Conservation (phyloP, 2,888 invertebrate genomes). For the Hedya salicella region DNA sequence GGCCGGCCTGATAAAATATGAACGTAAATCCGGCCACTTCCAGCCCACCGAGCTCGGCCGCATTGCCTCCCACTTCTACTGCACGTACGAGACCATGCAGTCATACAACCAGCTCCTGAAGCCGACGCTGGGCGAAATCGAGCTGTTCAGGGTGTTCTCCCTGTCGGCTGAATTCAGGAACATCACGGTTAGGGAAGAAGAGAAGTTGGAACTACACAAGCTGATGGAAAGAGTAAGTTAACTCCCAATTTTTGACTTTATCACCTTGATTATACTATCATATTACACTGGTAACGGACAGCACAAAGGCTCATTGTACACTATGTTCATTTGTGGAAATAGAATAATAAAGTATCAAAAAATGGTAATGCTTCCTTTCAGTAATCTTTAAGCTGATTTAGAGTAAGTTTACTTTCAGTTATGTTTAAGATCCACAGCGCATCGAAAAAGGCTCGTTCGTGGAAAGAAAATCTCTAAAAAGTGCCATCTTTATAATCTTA, state of each 20-base stretch:
- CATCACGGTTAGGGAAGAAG: constrained; percentile 97
- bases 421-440: too few species aligned
- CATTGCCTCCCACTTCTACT: constrained; percentile 99
- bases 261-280: too few species aligned
- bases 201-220: constrained; percentile 98
- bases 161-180: constrained; percentile 98
- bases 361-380: too few species aligned
- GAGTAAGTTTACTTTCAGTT: too few species aligned
- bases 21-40: constrained; percentile 95
- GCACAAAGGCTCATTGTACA: too few species aligned
- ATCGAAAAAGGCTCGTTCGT: too few species aligned
- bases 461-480: too few species aligned
- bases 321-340: too few species aligned
- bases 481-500: too few species aligned
- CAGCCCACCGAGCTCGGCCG: constrained; percentile 97
- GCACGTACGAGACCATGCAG: constrained; percentile 98
- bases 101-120: constrained; percentile 98
- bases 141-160: constrained; percentile 98
- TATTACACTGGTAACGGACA: too few species aligned
- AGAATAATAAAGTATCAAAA: too few species aligned
- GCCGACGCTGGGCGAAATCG: constrained; percentile 98
- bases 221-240: constrained; percentile 88
- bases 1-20: constrained; percentile 97
- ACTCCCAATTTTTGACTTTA: neutral
- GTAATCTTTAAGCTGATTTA: too few species aligned